phyloP scores from a whole-genome alignment of 2,888 invertebrate genomes.

The Matsumyia berberina region DNA sequence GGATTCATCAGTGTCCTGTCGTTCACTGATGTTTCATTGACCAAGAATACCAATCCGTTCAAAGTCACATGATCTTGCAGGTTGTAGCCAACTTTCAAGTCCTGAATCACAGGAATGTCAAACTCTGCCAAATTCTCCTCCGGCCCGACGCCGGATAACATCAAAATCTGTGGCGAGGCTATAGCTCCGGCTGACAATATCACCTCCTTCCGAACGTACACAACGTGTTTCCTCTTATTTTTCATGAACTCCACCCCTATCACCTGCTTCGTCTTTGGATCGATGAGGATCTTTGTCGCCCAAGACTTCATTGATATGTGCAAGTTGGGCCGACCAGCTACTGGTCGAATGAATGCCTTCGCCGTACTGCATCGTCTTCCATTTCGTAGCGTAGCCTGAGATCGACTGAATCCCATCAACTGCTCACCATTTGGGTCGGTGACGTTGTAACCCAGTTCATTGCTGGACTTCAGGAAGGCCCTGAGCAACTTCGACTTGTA shows the following conservation, averaged over 20 bases:
- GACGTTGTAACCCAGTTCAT: constrained; percentile 89
- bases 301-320: constrained; percentile 89
- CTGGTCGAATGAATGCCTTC: constrained; percentile 91
- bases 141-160: constrained; percentile 94
- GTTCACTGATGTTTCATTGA: constrained; percentile 89
- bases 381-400: constrained; percentile 89
- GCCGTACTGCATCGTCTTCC: constrained; percentile 92
- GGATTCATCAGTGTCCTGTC: constrained; percentile 86
- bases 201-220: constrained; percentile 89
- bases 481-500: constrained; percentile 87
- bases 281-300: constrained; percentile 88
- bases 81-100: constrained; percentile 92
- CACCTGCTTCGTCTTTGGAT: constrained; percentile 86
- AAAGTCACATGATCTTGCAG: constrained; percentile 92
- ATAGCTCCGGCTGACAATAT: constrained; percentile 92
- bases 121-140: constrained; percentile 86
- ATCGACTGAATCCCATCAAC: constrained; percentile 88
- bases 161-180: constrained; percentile 93
- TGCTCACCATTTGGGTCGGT: constrained; percentile 89
- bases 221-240: constrained; percentile 85
- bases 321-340: constrained; percentile 87
- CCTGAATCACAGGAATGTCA: constrained; percentile 87
- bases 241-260: constrained; percentile 89
- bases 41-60: constrained; percentile 89
- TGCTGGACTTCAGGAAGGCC: constrained; percentile 88